phyloP scores from a whole-genome alignment of 2,888 invertebrate species.

The Cataglyphis albicans region DNA sequence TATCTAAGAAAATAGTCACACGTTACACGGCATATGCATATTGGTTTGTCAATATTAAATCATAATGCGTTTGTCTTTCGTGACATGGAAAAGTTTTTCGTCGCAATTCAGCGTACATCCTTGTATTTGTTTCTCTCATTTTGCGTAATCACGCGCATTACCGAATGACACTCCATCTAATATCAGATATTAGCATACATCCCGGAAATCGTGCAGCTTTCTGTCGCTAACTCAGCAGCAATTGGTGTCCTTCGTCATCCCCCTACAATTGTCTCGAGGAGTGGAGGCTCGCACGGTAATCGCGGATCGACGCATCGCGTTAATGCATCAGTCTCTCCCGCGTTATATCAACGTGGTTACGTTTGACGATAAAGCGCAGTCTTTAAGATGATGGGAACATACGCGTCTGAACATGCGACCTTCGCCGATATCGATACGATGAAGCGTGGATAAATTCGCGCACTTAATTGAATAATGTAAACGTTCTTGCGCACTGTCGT shows the following conservation, averaged over 20 bases:
- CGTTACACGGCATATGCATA: neutral
- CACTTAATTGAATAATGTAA: neutral
- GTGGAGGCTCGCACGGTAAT: conserved; percentile 75
- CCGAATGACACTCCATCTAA: conserved; percentile 49
- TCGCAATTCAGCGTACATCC: neutral
- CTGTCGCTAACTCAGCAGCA: conserved; percentile 66
- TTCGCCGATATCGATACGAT: conserved; percentile 31
- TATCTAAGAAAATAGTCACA: neutral
- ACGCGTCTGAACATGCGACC: conserved; percentile 4
- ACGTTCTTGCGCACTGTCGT: neutral
- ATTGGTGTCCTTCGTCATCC: conserved; percentile 75
- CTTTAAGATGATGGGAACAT: conserved; percentile 64
- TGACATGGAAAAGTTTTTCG: neutral
- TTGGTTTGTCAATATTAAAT: neutral
- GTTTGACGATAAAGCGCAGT: conserved; percentile 59
- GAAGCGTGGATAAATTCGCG: conserved; percentile 1
- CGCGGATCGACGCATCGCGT: conserved; percentile 73
- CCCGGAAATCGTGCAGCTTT: conserved; percentile 73
- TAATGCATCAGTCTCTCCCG: conserved; percentile 67
- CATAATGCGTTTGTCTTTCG: neutral
- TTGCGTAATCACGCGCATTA: conserved; percentile 29
- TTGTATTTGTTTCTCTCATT: neutral
- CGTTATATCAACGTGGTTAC: conserved; percentile 46
- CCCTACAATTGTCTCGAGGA: conserved; percentile 75
- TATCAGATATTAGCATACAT: conserved; percentile 64